Conservation (phyloP, 2,113 vertebrate species). For the Hemiprocne comata region DNA sequence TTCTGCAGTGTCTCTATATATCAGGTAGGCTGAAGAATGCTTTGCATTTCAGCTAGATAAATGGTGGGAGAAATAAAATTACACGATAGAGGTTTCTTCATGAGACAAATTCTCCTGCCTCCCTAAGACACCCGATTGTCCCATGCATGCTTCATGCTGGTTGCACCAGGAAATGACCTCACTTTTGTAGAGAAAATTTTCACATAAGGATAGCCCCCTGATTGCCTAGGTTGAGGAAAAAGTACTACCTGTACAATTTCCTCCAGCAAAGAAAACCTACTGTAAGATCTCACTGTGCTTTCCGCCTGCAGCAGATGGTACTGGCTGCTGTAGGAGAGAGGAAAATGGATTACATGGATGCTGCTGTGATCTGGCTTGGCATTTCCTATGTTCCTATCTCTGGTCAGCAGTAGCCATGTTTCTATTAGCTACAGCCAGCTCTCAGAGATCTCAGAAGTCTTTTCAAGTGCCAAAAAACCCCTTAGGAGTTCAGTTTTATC, state of each 20-base stretch:
- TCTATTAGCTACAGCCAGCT: background rate
- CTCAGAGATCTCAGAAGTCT: conserved; percentile 9
- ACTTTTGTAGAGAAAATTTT: background rate
- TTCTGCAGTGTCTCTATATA: background rate
- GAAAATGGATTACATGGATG: conserved; percentile 52
- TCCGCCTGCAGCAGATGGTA: background rate
- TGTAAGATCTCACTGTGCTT: background rate
- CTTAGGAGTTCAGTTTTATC: background rate
- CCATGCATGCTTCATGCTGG: rapidly evolving
- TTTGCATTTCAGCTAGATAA: background rate
- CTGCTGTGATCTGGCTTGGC: conserved; percentile 38
- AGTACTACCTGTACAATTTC: background rate
- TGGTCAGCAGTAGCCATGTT: background rate
- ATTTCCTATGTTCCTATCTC: background rate
- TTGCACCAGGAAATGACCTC: background rate
- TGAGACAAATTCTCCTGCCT: background rate
- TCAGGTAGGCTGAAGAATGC: background rate
- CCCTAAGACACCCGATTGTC: background rate
- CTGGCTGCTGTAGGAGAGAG: background rate
- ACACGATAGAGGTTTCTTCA: background rate
- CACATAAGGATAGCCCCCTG: background rate
- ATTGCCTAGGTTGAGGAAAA: background rate
- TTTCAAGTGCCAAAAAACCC: background rate
- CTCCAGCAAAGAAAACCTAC: background rate
- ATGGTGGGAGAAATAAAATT: background rate